Base-by-base conservation (phyloP, 1,140 invertebrate species). In the Drosophila arawakana region DNA sequence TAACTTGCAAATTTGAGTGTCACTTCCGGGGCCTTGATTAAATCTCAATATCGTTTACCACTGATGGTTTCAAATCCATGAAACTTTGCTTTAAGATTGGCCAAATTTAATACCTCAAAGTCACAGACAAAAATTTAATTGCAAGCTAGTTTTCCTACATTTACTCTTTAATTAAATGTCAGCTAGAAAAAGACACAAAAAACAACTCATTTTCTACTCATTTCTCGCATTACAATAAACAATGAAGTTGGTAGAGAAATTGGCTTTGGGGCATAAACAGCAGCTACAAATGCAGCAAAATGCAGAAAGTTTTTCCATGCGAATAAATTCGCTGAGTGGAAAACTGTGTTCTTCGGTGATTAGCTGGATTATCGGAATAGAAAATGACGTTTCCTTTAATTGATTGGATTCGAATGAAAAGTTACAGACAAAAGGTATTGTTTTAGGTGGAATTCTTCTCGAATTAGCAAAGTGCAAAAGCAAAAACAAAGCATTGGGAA, bases 261-360 rank as follows among this genome's bases (percentile, higher is more conserved):
- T 52, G 35, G 47, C 49, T 76, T 37, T 35, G 58, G 52, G 52
- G 13, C 7, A 34, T 55, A 39, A 34, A 41, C 30, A 35, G 10
- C 37, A 34, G 46, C 25, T 30, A 30, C 25, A 5, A 30, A 30
- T 30, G 25, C 25, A 30, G 35, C 11, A 13, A 58, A 58, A 72
- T 47, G 47, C n/a, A 18, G 41, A 69, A 76, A 82, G 52, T 37
- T 80, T 83, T 83, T 58, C 49, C 61, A 62, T 67, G 80, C 60
- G 78, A 47, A 55, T 58, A 52, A 76, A 59, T 74, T 39, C 13
- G 46, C 44, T 74, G 70, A 82, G 76, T 79, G 71, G 57, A 80
- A 82, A 83, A 44, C 44, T 65, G 50, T 82, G 80, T 79, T 78
- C 47, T 55, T 37, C 41, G 30, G 43, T 65, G 65, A 81, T 70